These are phyloP conservation scores for Pseudococcus viburni DNA, from an alignment of 2,888 invertebrate species.

Conservation along the genomic window DNA sequence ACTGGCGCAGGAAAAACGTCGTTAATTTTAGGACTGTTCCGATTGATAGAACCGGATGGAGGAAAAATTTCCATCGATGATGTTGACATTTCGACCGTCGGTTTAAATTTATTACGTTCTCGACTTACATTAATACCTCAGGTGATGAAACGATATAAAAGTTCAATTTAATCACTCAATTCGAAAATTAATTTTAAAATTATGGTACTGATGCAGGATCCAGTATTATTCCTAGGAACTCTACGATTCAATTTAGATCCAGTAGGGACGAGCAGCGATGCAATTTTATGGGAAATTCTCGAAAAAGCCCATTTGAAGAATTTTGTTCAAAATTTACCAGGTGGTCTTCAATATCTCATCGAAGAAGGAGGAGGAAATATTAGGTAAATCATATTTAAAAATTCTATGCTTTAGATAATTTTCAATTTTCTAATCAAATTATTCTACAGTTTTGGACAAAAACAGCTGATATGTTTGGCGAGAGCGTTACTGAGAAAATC, in stretches of 20 bases:
- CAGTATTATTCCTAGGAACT: constrained; percentile 93
- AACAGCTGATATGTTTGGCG: constrained; percentile 89
- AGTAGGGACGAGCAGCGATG: constrained; percentile 83
- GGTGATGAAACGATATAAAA: constrained; percentile 68
- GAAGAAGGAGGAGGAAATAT: constrained; percentile 92
- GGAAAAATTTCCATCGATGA: constrained; percentile 89
- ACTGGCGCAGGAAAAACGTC: constrained; percentile 95
- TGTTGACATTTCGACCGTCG: constrained; percentile 84
- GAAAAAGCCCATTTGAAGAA: constrained; percentile 90
- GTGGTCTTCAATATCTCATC: constrained; percentile 86
- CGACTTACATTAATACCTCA: constrained; percentile 74
- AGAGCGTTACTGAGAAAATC: constrained; percentile 88
- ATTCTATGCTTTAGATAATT: no score
- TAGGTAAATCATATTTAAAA: constrained; percentile 68
- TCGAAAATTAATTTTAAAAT: not conserved
- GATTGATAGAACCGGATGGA: constrained; percentile 87
- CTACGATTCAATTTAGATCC: constrained; percentile 95
- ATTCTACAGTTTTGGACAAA: constrained; percentile 82
- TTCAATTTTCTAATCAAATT: no score
- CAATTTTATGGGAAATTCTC: constrained; percentile 88
- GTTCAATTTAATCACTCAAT: not conserved
- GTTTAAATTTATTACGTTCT: constrained; percentile 87
- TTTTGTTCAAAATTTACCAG: constrained; percentile 84
- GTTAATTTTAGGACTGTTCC: constrained; percentile 87
- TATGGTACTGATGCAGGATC: constrained; percentile 78